Percentiles rank a stretch among this genome's conserved stretches.
Evolutionary conservation across 2,888 invertebrate species (phyloP).

Genomic region (Calameuta idolon): DNA sequence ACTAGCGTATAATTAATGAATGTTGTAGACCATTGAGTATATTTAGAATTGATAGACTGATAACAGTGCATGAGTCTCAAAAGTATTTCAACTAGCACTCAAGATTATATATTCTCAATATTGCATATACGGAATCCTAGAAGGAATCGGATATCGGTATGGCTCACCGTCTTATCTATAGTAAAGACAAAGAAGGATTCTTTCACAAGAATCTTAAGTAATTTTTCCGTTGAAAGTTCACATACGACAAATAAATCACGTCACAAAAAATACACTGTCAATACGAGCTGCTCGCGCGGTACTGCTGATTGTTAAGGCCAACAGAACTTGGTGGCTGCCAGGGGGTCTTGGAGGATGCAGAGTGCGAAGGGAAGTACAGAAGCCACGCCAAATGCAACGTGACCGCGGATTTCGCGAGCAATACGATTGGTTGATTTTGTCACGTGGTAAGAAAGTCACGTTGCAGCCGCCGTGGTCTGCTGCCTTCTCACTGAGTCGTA

Average conservation of each 20-base stretch:
- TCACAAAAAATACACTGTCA: neutral
- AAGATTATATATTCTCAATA: neutral
- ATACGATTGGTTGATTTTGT: conserved; percentile 48
- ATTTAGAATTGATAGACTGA: neutral
- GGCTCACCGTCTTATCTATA: neutral
- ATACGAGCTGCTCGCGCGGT: neutral
- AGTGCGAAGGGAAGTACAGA: conserved; percentile 15
- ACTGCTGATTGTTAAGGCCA: neutral
- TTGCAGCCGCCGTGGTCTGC: conserved; percentile 57
- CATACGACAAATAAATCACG: neutral
- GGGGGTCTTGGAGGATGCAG: neutral
- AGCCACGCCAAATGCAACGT: conserved; percentile 75
- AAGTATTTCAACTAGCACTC: neutral
- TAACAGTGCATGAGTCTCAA: neutral
- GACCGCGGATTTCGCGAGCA: conserved; percentile 61
- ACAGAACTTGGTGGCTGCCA: conserved; percentile 1
- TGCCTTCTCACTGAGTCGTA: conserved; percentile 34
- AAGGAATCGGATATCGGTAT: neutral
- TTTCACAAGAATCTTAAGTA: neutral
- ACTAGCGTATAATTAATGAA: neutral
- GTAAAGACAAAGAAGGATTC: neutral
- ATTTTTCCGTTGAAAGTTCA: neutral
- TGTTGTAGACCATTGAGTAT: neutral
- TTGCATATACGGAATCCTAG: neutral
- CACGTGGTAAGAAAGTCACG: conserved; percentile 58